Evolutionary conservation across 2,888 invertebrate species (phyloP), one percentile per base, ranked within the genome.

Genomic region (Dexiosoma caninum): DNA sequence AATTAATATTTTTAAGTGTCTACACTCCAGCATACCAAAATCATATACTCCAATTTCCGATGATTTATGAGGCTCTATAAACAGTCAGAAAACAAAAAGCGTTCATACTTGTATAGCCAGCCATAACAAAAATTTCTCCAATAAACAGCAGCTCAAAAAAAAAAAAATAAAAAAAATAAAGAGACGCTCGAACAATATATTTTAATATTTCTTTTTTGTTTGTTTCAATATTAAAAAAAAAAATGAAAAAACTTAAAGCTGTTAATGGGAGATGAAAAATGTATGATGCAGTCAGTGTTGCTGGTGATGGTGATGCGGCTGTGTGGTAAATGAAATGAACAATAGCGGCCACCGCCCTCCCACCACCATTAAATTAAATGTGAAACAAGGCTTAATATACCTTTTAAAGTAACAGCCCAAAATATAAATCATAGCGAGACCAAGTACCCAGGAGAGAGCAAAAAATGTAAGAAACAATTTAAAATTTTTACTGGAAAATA

Each of bases 341-440:
- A 69, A 75, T 75, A 69, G 72, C 70, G 51, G 69, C 72, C 76
- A 76, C 77, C 77, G 72, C 72, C 78, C 78, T 75, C 74, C 66
- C 80, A 70, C 75, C 67, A 66, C 81, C 81, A 81, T 81, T 81
- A 81, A 81, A 81, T 81, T 77, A 81, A 81, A 81, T 81, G 81
- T 64, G 77, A 77, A 81, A 81, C 76, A 78, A 82, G 83, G 51
- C 80, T 81, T 77, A 81, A 81, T 81, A 81, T 69, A 57, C 81
- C 81, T 81, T 77, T 81, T 77, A 77, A 64, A 69, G 81, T 77
- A 81, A 77, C 77, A 69, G 46, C 77, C 72, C 77, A 77, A 69
- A 57, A 81, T 81, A 81, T 81, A 81, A 81, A 81, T 81, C 81
- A 81, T 69, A 81, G 77, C 77, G 67, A 64, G 69, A 81, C 62